Base-by-base conservation (phyloP, 2,888 invertebrate species). In the Drosophila mimetica region DNA sequence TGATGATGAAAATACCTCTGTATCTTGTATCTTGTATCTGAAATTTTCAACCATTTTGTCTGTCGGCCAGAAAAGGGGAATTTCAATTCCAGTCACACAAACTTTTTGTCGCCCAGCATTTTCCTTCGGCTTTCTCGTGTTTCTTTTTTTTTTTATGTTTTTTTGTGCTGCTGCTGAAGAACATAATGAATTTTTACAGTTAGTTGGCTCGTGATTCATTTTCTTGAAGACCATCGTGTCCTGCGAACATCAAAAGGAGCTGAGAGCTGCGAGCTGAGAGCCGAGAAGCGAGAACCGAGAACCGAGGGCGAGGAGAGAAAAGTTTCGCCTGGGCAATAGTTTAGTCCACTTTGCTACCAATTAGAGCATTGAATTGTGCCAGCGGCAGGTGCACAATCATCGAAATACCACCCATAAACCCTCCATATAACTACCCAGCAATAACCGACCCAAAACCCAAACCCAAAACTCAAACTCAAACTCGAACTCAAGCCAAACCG, bases 191-290 rank as follows among this genome's bases (percentile, higher is more conserved):
- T 80, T 77, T 83, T 76, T 83, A 74, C 86, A 80, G 80, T 83
- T 76, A 71, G 75, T 72, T 82, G 81, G 70, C 76, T 55, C 85
- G 72, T 85, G 82, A 85, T 79, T 82, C 85, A 85, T 79, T 85
- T 82, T 71, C 54, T 50, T 64, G 52, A 50, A 53, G 66, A 48
- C 54, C 61, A 44, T 25, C 59, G 51, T 34, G 25, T 32, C 42
- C 32, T 42, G 18, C n/a, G 1, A 20, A 50, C 67, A 50, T 67
- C 70, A 58, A 71, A 70, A 70, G 51, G 25, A 64, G 41, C 32
- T 8, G 2, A 16, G 22, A 18, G 46, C 7, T 5, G 20, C 8
- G 13, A 13, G 4, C n/a, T 9, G 2, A 18, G 36, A 34, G 20
- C 6, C 2, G 46, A 28, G 37, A 22, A 18, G 18, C 9, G 2